phyloP scores from a whole-genome alignment of 2,888 invertebrate genomes.

The Stomorhina lunata region DNA sequence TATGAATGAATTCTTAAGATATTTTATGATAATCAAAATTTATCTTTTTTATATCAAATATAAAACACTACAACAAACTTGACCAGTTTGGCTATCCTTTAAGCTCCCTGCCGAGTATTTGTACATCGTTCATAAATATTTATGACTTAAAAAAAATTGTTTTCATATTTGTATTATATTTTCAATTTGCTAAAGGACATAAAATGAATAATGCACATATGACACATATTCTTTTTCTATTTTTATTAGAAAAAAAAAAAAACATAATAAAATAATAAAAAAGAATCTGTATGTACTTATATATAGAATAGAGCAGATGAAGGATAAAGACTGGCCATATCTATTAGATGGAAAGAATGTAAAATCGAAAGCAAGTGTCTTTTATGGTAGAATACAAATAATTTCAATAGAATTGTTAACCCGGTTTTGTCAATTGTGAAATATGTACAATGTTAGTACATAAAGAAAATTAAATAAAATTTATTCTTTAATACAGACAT shows the following conservation, averaged over 20 bases:
- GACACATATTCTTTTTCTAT: constrained; percentile 5
- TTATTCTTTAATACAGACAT: neutral
- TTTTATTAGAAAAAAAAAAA: no score
- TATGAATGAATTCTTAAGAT: no score
- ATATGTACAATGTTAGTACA: no score
- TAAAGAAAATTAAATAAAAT: no score
- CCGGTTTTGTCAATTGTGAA: constrained; percentile 58
- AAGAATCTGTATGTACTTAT: neutral
- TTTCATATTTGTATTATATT: neutral
- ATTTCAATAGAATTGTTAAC: constrained; percentile 61
- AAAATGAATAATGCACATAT: constrained; percentile 13
- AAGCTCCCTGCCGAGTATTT: neutral
- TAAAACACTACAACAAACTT: neutral
- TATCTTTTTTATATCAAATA: neutral
- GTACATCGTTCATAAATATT: constrained; percentile 10
- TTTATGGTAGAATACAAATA: constrained; percentile 56
- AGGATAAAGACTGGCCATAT: constrained; percentile 12
- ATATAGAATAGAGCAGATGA: neutral
- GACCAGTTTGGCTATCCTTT: neutral
- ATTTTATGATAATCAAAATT: no score
- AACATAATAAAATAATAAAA: constrained; percentile 8
- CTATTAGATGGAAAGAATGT: constrained; percentile 4
- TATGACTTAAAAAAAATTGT: constrained; percentile 5
- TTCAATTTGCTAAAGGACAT: neutral
- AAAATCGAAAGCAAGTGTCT: constrained; percentile 55